phyloP scores from a whole-genome alignment of 1,140 invertebrate species.

The Sipha flava region DNA sequence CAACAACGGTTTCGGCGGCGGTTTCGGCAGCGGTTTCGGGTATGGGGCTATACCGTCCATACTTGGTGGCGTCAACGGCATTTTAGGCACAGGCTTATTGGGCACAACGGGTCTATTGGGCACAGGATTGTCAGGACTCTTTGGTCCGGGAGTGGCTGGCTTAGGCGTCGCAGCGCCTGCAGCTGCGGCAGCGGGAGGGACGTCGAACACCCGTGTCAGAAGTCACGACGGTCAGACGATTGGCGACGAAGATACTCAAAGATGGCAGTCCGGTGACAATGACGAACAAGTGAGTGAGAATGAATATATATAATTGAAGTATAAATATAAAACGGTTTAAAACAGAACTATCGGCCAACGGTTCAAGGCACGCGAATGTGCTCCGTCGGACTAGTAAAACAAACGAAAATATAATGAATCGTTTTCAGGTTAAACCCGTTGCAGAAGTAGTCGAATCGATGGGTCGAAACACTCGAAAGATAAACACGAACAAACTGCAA shows the following conservation, averaged over 20 bases:
- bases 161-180: neutral
- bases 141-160: neutral
- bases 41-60: neutral
- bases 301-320: neutral
- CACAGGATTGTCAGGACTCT: neutral
- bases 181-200: neutral
- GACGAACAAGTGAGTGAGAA: neutral
- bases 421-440: neutral
- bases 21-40: neutral
- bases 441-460: neutral
- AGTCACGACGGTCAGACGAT: neutral
- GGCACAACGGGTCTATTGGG: neutral
- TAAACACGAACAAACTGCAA: neutral
- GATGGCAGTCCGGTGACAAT: neutral
- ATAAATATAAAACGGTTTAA: no score
- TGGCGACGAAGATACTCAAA: no score
- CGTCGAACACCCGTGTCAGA: neutral
- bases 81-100: neutral
- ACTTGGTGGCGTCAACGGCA: constrained; percentile 5
- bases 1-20: no score
- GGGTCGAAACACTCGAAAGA: neutral
- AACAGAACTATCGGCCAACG: no score
- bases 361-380: no score
- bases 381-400: no score
- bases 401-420: neutral